These are phyloP conservation scores for Cynopterus brachyotis DNA, from an alignment of 2,113 vertebrate species.

Conservation along the genomic window DNA sequence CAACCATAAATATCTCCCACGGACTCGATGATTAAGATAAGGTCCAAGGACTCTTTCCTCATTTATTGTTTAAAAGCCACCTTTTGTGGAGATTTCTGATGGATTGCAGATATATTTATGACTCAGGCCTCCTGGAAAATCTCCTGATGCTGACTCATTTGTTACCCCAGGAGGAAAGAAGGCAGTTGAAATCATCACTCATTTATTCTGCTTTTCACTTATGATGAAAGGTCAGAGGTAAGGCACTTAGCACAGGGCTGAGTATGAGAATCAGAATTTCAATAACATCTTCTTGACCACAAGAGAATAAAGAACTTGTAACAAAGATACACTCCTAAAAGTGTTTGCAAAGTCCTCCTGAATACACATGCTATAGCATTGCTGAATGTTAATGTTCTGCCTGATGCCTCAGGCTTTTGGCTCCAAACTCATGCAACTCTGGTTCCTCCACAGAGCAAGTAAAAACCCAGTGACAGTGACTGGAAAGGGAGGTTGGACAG, in stretches of 20 bases:
- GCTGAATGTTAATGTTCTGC: background rate
- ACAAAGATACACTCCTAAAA: background rate
- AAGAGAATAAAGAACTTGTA: background rate
- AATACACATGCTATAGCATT: background rate
- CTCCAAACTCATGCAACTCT: background rate
- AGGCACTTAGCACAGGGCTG: background rate
- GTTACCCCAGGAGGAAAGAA: background rate
- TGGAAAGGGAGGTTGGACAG: background rate
- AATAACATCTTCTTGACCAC: background rate
- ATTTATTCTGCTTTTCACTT: conserved; percentile 12
- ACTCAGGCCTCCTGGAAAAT: conserved; percentile 5
- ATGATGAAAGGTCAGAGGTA: conserved; percentile 51
- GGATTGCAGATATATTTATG: conserved; percentile 25
- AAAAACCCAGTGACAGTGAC: conserved; percentile 7
- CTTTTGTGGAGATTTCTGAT: background rate
- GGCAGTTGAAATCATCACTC: conserved; percentile 42
- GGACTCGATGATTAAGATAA: background rate
- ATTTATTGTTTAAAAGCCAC: conserved; percentile 23
- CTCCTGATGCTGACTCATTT: conserved; percentile 52
- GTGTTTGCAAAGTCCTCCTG: background rate
- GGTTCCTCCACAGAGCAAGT: background rate
- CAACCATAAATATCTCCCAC: conserved; percentile 25
- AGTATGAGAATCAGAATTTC: conserved; percentile 14
- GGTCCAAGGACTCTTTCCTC: conserved; percentile 33
- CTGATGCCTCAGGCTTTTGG: background rate